Evolutionary conservation across 2,797 vertebrate species (phyloP).

Genomic region (Spondyliosoma cantharus): DNA sequence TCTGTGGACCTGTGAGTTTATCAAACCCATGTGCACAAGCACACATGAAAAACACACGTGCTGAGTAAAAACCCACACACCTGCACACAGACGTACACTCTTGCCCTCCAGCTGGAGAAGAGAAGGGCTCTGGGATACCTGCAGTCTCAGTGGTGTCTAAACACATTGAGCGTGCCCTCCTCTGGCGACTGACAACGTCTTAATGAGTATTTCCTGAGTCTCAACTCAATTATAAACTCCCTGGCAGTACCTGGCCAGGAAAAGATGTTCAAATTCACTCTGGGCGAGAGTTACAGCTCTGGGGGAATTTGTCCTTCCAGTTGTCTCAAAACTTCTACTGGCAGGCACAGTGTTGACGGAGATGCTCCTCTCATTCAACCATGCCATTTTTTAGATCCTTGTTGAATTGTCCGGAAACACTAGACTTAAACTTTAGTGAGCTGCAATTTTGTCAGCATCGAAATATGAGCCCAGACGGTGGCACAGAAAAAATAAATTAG

Average conservation of each 20-base stretch:
- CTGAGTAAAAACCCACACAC: slow-evolving; percentile 28
- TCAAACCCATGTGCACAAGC: slow-evolving; percentile 58
- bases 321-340: slow-evolving; percentile 59
- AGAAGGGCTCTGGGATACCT: slow-evolving; percentile 65
- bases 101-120: slow-evolving; percentile 75
- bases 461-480: too few relatives aligned
- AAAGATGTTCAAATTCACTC: slow-evolving; percentile 57
- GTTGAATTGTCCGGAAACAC: slow-evolving; percentile 47
- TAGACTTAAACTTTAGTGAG: slow-evolving; percentile 36
- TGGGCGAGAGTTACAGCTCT: slow-evolving; percentile 40
- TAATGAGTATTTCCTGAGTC: slow-evolving; percentile 81
- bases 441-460: neutral
- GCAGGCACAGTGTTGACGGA: slow-evolving; percentile 61
- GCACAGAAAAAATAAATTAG: too few relatives aligned
- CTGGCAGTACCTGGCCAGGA: slow-evolving; percentile 60
- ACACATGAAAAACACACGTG: slow-evolving; percentile 44
- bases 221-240: slow-evolving; percentile 78
- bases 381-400: slow-evolving; percentile 25
- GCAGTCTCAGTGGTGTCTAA: slow-evolving; percentile 74
- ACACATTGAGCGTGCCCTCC: slow-evolving; percentile 74
- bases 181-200: slow-evolving; percentile 81
- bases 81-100: slow-evolving; percentile 33
- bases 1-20: slow-evolving; percentile 73
- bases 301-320: slow-evolving; percentile 58
- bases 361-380: slow-evolving; percentile 34